Conservation (phyloP, 2,113 vertebrate genomes). For the Ibidorhyncha struthersii region DNA sequence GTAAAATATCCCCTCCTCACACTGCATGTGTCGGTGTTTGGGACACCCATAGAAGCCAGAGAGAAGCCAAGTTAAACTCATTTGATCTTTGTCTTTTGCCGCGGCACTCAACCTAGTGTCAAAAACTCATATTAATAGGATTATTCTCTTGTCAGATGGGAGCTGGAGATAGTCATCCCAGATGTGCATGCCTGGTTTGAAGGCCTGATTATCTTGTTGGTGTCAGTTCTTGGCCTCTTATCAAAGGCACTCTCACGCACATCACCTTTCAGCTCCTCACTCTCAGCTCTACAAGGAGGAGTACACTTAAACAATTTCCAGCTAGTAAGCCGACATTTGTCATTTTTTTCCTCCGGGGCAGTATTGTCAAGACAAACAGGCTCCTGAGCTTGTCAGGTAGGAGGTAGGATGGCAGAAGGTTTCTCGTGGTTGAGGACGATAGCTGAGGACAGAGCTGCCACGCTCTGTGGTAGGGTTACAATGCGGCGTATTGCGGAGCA, state of each 20-base stretch:
- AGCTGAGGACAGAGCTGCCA: neutral
- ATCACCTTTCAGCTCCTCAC: neutral
- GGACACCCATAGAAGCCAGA: neutral
- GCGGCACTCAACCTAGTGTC: neutral
- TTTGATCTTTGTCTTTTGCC: neutral
- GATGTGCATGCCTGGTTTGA: neutral
- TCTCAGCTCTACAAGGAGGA: neutral
- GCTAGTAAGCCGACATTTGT: neutral
- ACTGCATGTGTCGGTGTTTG: neutral
- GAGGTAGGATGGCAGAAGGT: neutral
- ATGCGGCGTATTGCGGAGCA: rapidly evolving
- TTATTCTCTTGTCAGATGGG: conserved; percentile 43
- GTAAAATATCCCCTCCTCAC: neutral
- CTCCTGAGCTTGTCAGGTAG: neutral
- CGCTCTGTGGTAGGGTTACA: neutral
- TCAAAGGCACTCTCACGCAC: conserved; percentile 14
- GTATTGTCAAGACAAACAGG: neutral
- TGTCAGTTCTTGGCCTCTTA: conserved; percentile 51
- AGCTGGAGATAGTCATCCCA: neutral
- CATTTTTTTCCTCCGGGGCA: neutral
- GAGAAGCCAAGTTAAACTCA: neutral
- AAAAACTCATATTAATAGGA: neutral
- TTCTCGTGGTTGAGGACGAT: neutral
- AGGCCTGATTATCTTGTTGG: conserved; percentile 37
- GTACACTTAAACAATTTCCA: neutral